Conservation (phyloP, 2,113 vertebrate species). For the Mobula birostris region DNA sequence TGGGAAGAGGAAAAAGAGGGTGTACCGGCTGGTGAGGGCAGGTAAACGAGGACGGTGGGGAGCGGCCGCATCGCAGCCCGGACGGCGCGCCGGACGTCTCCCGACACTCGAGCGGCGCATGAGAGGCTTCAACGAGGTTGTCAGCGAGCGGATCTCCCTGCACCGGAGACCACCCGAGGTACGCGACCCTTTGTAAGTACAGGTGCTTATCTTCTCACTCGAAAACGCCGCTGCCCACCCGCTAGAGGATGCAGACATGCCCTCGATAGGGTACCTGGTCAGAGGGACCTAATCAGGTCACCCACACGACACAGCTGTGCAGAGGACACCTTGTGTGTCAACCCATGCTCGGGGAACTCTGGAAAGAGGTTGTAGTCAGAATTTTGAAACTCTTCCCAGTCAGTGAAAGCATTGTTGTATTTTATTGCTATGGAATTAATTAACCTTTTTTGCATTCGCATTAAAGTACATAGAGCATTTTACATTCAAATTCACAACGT, state of each 20-base stretch:
- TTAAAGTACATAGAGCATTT: no score
- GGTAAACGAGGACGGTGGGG: constrained; percentile 44
- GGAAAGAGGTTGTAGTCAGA: neutral
- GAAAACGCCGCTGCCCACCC: neutral
- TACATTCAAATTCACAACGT: neutral
- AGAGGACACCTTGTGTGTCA: neutral
- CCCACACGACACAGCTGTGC: neutral
- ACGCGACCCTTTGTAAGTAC: constrained; percentile 74
- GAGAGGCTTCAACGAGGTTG: constrained; percentile 55
- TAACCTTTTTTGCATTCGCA: neutral
- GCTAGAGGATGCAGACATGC: neutral
- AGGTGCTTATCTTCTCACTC: neutral
- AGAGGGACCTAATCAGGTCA: neutral
- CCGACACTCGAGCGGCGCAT: constrained; percentile 43
- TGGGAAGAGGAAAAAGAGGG: constrained; percentile 51
- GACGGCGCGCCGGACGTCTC: constrained; percentile 35
- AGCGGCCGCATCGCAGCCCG: constrained; percentile 41
- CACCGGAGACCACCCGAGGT: constrained; percentile 64
- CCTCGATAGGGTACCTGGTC: neutral
- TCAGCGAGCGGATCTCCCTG: constrained; percentile 57
- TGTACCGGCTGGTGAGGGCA: constrained; percentile 62
- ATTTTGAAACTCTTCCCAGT: neutral
- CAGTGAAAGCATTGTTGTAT: neutral
- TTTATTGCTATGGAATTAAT: neutral
- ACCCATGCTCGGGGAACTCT: neutral